Evolutionary conservation across 2,888 invertebrate genomes (phyloP).

Genomic region (Leptinotarsa peninsularis): DNA sequence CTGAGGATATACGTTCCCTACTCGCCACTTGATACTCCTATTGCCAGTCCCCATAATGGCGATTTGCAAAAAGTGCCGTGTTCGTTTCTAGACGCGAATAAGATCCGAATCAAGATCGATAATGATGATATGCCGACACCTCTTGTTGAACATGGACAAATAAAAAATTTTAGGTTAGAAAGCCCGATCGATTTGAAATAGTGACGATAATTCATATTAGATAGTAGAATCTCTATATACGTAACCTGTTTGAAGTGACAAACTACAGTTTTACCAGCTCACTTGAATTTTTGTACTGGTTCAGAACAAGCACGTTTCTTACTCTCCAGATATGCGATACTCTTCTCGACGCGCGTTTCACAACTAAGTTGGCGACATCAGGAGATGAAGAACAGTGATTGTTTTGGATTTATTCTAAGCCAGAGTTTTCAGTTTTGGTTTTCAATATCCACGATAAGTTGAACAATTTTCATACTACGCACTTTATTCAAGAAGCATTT

Average conservation of each 20-base stretch:
- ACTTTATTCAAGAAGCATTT: too few species aligned
- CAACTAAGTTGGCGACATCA: too few species aligned
- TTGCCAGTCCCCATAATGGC: conserved; percentile 69
- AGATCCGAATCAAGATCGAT: conserved; percentile 78
- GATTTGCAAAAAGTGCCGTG: conserved; percentile 66
- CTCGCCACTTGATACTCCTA: conserved; percentile 71
- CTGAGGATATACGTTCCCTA: conserved; percentile 85
- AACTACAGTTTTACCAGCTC: background rate
- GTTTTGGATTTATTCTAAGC: too few species aligned
- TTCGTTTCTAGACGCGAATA: conserved; percentile 74
- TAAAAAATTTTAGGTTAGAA: conserved; percentile 63
- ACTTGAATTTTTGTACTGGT: background rate
- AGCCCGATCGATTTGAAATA: conserved; percentile 62
- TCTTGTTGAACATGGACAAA: conserved; percentile 72
- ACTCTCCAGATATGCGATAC: too few species aligned
- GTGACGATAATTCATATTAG: conserved; percentile 9
- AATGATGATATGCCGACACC: conserved; percentile 77
- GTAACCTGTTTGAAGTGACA: background rate
- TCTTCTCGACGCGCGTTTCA: too few species aligned
- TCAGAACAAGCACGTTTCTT: too few species aligned
- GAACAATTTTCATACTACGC: too few species aligned
- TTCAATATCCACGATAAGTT: too few species aligned
- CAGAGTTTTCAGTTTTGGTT: too few species aligned
- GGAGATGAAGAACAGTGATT: too few species aligned
- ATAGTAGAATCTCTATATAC: conserved; percentile 7